These are phyloP conservation scores for Cephus spinipes DNA, from an alignment of 2,888 invertebrate species.

Conservation along the genomic window DNA sequence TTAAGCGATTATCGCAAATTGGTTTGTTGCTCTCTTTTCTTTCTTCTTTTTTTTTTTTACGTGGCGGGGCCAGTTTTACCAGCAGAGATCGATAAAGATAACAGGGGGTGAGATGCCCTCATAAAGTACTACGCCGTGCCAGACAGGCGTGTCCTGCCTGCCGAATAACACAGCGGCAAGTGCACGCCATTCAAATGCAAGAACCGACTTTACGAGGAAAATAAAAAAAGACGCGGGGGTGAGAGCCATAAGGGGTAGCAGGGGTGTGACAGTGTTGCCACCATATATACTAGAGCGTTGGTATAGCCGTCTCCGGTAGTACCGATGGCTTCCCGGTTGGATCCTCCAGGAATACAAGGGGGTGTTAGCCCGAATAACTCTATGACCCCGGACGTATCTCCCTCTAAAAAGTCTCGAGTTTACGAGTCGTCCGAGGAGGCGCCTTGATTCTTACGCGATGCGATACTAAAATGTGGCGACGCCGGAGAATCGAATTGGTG, in stretches of 20 bases:
- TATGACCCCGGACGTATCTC: constrained; percentile 24
- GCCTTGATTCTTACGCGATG: constrained; percentile 40
- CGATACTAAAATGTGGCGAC: constrained; percentile 36
- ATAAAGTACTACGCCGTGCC: constrained; percentile 17
- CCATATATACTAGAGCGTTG: too few species aligned
- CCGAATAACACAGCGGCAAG: constrained; percentile 16
- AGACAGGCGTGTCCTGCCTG: constrained; percentile 9
- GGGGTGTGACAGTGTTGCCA: too few species aligned
- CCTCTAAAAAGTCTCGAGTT: constrained; percentile 39
- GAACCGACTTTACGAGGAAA: constrained; percentile 32
- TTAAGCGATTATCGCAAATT: constrained; percentile 20
- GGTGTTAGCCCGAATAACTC: constrained; percentile 6
- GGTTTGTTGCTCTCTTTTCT: not conserved
- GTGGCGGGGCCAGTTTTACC: constrained; percentile 7
- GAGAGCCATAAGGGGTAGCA: too few species aligned
- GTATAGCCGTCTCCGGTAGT: too few species aligned
- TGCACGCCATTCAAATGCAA: constrained; percentile 31
- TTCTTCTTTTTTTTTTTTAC: not conserved
- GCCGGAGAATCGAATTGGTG: constrained; percentile 33
- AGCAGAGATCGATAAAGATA: constrained; percentile 19
- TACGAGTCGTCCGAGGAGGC: constrained; percentile 37
- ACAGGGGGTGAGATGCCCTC: constrained; percentile 10
- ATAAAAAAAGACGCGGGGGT: constrained; percentile 16
- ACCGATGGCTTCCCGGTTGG: too few species aligned
- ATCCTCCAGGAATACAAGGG: too few species aligned